These are phyloP conservation scores for Sebastes goodei DNA, from an alignment of 2,797 vertebrate genomes.

Conservation along the genomic window DNA sequence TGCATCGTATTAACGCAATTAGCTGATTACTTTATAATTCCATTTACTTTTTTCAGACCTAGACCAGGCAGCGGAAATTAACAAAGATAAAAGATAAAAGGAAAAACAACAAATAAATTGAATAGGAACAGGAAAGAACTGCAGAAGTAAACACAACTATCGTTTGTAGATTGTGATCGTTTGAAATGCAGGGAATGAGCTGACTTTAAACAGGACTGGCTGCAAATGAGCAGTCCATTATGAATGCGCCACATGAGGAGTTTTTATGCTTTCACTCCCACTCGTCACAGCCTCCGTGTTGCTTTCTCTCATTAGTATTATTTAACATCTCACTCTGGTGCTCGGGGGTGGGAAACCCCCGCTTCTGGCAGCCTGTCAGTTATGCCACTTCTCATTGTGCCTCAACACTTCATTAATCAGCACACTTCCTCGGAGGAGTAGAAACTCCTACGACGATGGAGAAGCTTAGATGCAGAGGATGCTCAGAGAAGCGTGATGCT, in stretches of 20 bases:
- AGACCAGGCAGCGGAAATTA: not conserved
- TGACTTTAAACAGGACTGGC: not conserved
- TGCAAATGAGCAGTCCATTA: constrained; percentile 19
- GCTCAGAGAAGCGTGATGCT: constrained; percentile 10
- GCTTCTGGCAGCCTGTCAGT: constrained; percentile 55
- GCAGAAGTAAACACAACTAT: not conserved
- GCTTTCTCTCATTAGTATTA: constrained; percentile 66
- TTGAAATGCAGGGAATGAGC: not conserved
- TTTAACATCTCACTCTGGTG: constrained; percentile 56
- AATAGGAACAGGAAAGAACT: not conserved
- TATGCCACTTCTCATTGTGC: constrained; percentile 40
- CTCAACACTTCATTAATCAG: constrained; percentile 61
- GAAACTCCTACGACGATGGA: constrained; percentile 11
- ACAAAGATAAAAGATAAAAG: not conserved
- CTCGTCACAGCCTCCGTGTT: constrained; percentile 30
- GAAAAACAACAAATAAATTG: not conserved
- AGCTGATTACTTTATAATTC: not conserved
- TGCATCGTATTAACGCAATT: not conserved
- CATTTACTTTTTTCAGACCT: not conserved
- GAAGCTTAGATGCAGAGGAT: not conserved
- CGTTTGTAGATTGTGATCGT: not conserved
- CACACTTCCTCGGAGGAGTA: constrained; percentile 17
- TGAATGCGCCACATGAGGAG: not conserved
- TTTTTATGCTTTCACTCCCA: constrained; percentile 30
- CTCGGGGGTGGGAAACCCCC: constrained; percentile 31